Evolutionary conservation across 2,797 vertebrate species (phyloP), one percentile per base, ranked within the genome.

Genomic region (Pipistrellus nathusii): DNA sequence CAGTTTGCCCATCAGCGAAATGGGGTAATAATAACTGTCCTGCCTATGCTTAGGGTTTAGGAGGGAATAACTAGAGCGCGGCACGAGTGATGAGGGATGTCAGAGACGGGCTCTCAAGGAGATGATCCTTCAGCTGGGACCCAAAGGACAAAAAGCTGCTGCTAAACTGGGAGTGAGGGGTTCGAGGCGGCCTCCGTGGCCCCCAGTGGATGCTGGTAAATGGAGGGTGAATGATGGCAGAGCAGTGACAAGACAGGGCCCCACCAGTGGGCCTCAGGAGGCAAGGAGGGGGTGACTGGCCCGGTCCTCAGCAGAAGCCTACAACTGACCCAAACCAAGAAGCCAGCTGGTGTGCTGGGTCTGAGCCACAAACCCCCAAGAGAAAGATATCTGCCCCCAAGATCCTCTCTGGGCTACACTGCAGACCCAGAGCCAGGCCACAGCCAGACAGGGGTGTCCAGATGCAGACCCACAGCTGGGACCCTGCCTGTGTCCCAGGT

Each of bases 41-140:
- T 20, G 2, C 15, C 27, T 1, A 0, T 3, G 0, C 6, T 2
- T 1, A 4, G 38, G 23, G 27, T 7, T 17, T 2, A 30, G 51
- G 35, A 25, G 38, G 35, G 14, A 8, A 51, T 8, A 35, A 69
- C 46, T 5, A 18, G 8, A 20, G 51, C 35, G 48, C 0, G 0
- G 9, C 1, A 18, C 51, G 21, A 41, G 6, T 17, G 27, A 55
- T 2, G 10, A 66, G 32, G 55, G 30, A 25, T 9, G 13, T 30
- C n/a, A 38, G 35, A 25, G 21, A 13, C 0, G 1, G 21, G 51
- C 12, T 41, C 83, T 41, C 5, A 1, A 32, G 25, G 44, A 69
- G 20, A 18, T 15, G 48, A 84, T 30, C 4, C 21, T 21, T 18
- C 21, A 8, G 27, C 25, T 14, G 7, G 23, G 6, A 25, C 57